Evolutionary conservation across 2,797 vertebrate genomes (phyloP).

Genomic region (Chaunax sp.): DNA sequence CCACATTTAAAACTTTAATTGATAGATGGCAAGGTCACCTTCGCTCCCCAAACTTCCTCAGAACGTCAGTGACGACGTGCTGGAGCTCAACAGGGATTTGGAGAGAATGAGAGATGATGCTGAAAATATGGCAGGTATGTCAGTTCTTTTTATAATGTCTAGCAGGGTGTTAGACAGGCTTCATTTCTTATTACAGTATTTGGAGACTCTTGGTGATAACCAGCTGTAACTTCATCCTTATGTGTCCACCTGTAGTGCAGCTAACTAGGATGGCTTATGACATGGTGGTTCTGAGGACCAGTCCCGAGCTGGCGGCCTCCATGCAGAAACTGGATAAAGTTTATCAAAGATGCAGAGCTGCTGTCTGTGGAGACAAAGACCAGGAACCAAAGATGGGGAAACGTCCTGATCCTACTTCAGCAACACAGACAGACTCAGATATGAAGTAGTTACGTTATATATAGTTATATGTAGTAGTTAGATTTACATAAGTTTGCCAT

Average conservation of each 20-base stretch:
- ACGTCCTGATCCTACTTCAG: neutral
- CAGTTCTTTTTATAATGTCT: rapidly evolving
- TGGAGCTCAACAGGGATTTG: conserved; percentile 68
- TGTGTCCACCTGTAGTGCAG: conserved; percentile 81
- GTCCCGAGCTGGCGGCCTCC: conserved; percentile 78
- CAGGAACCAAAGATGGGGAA: conserved; percentile 1
- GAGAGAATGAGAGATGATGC: conserved; percentile 76
- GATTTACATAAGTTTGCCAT: neutral
- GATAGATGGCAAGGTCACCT: conserved; percentile 67
- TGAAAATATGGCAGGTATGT: conserved; percentile 76
- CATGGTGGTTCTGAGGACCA: conserved; percentile 84
- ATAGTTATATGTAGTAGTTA: neutral
- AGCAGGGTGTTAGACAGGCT: no score
- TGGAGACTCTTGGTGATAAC: neutral
- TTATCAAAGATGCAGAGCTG: conserved; percentile 80
- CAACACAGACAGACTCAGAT: neutral
- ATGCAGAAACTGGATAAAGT: conserved; percentile 81
- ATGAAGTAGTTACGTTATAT: conserved; percentile 6
- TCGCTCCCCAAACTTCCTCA: conserved; percentile 1
- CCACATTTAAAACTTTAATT: conserved; percentile 30
- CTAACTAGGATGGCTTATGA: conserved; percentile 89
- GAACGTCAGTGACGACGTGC: conserved; percentile 24
- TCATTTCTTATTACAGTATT: neutral
- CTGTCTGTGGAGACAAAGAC: conserved; percentile 38
- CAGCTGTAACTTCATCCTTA: neutral